phyloP scores from a whole-genome alignment of 64 coral and sea anemone genomes.

The Cladopsammia gracilis region DNA sequence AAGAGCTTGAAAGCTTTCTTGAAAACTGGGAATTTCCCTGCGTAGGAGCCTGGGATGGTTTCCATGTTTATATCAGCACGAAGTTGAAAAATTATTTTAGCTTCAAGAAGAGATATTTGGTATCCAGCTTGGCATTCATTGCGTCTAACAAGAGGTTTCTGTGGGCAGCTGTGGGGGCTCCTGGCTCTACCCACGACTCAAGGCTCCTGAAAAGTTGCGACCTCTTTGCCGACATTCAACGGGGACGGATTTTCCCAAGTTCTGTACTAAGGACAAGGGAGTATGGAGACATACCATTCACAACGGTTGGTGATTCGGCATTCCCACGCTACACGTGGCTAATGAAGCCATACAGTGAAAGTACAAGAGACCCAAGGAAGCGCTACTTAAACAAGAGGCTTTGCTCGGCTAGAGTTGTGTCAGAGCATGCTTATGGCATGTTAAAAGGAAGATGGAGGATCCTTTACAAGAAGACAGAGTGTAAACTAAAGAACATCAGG shows the following conservation, averaged over 20 bases:
- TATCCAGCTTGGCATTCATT: slow-evolving; percentile 67
- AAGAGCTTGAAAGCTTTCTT: slow-evolving; percentile 55
- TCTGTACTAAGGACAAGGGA: slow-evolving; percentile 40
- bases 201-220: slow-evolving; percentile 52
- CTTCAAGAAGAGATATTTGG: slow-evolving; percentile 77
- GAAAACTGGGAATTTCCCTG: slow-evolving; percentile 77
- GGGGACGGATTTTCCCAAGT: slow-evolving; percentile 49
- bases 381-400: slow-evolving; percentile 77
- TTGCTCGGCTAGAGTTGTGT: slow-evolving; percentile 76
- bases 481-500: slow-evolving; percentile 43
- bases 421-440: slow-evolving; percentile 90
- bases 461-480: slow-evolving; percentile 81
- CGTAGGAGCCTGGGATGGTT: slow-evolving; percentile 63
- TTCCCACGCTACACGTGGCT: slow-evolving; percentile 74
- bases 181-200: slow-evolving; percentile 66
- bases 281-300: slow-evolving; percentile 66
- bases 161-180: slow-evolving; percentile 72
- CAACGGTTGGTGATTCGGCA: slow-evolving; percentile 67
- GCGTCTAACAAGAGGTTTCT: slow-evolving; percentile 61
- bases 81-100: slow-evolving; percentile 76
- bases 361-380: slow-evolving; percentile 62
- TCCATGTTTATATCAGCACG: slow-evolving; percentile 67
- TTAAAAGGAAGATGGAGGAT: slow-evolving; percentile 51
- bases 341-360: slow-evolving; percentile 66
- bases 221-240: slow-evolving; percentile 64